Evolutionary conservation across 2,888 invertebrate species (phyloP), one percentile per base, ranked within the genome.

Genomic region (Agrypnus murinus): DNA sequence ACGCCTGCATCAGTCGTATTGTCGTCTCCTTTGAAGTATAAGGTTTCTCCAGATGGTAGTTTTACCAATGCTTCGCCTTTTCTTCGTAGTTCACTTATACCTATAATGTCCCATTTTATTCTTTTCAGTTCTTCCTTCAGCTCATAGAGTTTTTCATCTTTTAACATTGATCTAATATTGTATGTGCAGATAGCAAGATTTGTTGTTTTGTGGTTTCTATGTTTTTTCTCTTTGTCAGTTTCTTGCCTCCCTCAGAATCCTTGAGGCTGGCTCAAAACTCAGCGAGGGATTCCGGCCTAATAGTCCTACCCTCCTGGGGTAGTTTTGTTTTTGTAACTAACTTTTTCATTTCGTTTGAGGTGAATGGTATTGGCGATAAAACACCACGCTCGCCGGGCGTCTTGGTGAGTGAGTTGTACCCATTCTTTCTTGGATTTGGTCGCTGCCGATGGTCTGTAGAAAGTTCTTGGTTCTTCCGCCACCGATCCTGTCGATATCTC

Each of bases 321-420:
- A 12, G 5, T 12, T 15, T 6, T 15, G 14, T 45, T 45, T 5
- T 15, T 3, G 6, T 15, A 40, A n/a, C 25, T 40, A 4, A n/a
- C 12, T 19, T 15, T 45, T 45, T 46, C 19, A 19, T 9, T 17
- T 46, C 6, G 46, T 38, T 17, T 10, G n/a, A n/a, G 38, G 38
- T 46, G 46, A 15, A 15, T 4, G 46, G 46, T 1, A 8, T 1
- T 15, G 46, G 46, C 17, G 15, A 5, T 46, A 46, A 46, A 46
- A 46, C 46, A 46, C 46, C 15, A 19, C 46, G 32, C 32, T 50
- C 12, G 50, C 50, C 31, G 10, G 31, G 32, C n/a, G n/a, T n/a
- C n/a, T n/a, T n/a, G 46, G 46, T 46, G 17, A 46, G 46, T 46
- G 46, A 46, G 46, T 46, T 46, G 46, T 17, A 14, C 1, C 19